Percentiles rank a stretch among this genome's conserved stretches.
phyloP scores from a whole-genome alignment of 2,113 vertebrate species.

The Petroica traversi region DNA sequence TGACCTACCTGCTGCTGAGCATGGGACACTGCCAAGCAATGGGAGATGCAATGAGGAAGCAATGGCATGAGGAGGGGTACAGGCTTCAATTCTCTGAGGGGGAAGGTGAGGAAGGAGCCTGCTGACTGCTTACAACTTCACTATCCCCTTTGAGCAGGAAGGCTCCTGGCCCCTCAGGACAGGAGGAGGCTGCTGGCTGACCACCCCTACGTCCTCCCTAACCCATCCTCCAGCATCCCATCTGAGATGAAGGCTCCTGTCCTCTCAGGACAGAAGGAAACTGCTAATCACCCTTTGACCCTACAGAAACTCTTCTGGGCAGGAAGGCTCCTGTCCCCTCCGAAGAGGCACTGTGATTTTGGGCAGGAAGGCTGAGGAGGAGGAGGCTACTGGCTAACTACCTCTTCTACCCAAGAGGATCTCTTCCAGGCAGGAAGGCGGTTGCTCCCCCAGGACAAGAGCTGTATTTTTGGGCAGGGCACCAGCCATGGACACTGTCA shows the following conservation, averaged over 20 bases:
- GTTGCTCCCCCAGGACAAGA: too few relatives aligned
- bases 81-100: background rate
- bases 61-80: background rate
- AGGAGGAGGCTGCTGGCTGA: background rate
- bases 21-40: background rate
- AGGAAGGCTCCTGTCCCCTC: background rate
- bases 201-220: background rate
- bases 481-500: background rate
- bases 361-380: background rate
- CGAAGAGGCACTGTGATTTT: background rate
- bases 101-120: background rate
- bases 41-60: background rate
- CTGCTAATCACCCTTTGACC: background rate
- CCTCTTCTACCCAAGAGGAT: too few relatives aligned
- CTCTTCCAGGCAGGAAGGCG: background rate
- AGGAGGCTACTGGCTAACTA: background rate
- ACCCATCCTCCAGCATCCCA: background rate
- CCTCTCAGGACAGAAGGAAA: background rate
- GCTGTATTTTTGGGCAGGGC: background rate
- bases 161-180: background rate
- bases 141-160: background rate
- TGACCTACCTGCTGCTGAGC: background rate
- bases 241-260: background rate
- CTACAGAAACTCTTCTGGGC: background rate
- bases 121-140: background rate